Evolutionary conservation across 2,888 invertebrate genomes (phyloP).

Genomic region (Sinopyrophorus schimmeli): DNA sequence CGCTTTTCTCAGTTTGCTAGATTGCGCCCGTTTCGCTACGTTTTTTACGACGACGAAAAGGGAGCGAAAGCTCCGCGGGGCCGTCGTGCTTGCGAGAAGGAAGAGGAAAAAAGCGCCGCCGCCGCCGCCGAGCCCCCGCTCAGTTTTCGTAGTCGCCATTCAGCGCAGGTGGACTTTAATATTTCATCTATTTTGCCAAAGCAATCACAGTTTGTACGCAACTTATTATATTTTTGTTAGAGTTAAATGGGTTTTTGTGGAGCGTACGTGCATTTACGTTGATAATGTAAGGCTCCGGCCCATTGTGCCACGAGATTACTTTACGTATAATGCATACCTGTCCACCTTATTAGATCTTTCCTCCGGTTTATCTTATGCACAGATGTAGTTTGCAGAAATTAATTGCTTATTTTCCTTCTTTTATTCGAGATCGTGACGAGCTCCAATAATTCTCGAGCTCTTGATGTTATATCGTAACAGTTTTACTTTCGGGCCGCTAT

Average conservation of each 20-base stretch:
- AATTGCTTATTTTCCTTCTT: slow-evolving; percentile 28
- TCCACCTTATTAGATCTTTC: slow-evolving; percentile 36
- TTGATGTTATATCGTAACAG: no score
- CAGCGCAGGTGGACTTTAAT: slow-evolving; percentile 37
- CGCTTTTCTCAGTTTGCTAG: slow-evolving; percentile 33
- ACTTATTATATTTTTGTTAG: slow-evolving; percentile 40
- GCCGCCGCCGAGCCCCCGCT: slow-evolving; percentile 24
- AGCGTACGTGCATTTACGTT: slow-evolving; percentile 30
- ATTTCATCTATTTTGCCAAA: slow-evolving; percentile 45
- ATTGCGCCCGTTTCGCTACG: slow-evolving; percentile 11
- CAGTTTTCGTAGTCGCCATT: slow-evolving; percentile 12
- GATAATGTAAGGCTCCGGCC: slow-evolving; percentile 30
- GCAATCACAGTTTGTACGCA: slow-evolving; percentile 43
- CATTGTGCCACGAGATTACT: slow-evolving; percentile 40
- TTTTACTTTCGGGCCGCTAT: no score
- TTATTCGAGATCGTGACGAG: slow-evolving; percentile 28
- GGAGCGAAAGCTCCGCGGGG: slow-evolving; percentile 14
- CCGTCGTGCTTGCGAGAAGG: no score
- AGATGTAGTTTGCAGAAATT: slow-evolving; percentile 31
- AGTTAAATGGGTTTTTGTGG: slow-evolving; percentile 38
- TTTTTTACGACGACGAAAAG: slow-evolving; percentile 8
- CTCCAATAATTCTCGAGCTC: slow-evolving; percentile 18
- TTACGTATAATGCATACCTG: slow-evolving; percentile 36
- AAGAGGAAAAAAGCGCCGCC: no score
- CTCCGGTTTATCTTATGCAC: slow-evolving; percentile 26